Base-by-base conservation (phyloP, 2,113 vertebrate genomes). In the Thunnus thynnus region DNA sequence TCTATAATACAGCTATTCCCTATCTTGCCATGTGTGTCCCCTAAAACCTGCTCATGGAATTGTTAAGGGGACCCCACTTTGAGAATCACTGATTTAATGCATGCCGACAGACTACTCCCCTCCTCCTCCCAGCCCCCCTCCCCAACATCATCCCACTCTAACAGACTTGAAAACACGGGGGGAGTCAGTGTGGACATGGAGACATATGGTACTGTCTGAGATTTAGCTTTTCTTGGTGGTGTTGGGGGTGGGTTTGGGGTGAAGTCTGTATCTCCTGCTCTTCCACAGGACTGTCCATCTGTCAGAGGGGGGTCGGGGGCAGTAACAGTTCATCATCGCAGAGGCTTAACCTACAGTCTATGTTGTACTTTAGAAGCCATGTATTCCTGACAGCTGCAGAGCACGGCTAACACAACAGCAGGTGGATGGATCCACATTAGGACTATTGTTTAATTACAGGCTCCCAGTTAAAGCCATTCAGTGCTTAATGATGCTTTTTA, bases 131-230 rank as follows among this genome's bases (percentile, higher is more conserved):
- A 9, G 36, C 74, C 46, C 6, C 52, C 60, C 51, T 13, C 44
- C 62, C 32, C 76, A 46, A 61, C 4, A 11, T 56, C 66, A 52
- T 71, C 80, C 66, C 51, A 55, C 57, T 71, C 58, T 73, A 68
- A 81, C 44, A 51, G 64, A 20, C 56, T 13, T 14, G 14, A 65
- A 54, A 27, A 20, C 16, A 61, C 20, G 76, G 65, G 67, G 68
- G 58, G 22, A 0, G 61, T 78, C 55, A 50, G 67, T 11, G 54
- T 30, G 74, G 75, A 81, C 76, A 64, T 13, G 13, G 12, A 44
- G 76, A 84, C 88, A 94, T 93, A 88, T 91, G 93, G 81, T 70
- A 0, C 70, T 67, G 88, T 93, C 86, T 90, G 80, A 87, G 72
- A 82, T 52, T 55, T 58, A 76, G 60, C 52, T 54, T 56, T 36